These are phyloP conservation scores for Enteromius afrohamiltoni DNA, from an alignment of 2,797 vertebrate genomes.

Conservation along the genomic window DNA sequence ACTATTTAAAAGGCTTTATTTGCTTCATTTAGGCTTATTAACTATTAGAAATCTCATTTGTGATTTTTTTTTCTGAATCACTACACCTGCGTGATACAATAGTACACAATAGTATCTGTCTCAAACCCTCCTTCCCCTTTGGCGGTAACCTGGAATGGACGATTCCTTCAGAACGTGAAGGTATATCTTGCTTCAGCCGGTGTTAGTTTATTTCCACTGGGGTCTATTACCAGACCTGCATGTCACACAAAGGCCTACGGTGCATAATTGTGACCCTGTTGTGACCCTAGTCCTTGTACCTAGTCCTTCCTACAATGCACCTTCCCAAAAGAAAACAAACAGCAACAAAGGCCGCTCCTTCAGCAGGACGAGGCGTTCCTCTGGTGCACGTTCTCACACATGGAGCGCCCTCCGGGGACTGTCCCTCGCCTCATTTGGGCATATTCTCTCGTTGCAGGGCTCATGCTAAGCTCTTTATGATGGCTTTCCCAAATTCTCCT, in stretches of 20 bases:
- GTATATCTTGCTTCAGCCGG: background rate
- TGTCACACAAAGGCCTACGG: constrained; percentile 26
- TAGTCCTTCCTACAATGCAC: background rate
- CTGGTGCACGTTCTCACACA: constrained; percentile 14
- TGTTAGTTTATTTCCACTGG: constrained; percentile 48
- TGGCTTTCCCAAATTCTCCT: constrained; percentile 52
- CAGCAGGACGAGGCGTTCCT: constrained; percentile 21
- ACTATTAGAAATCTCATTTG: background rate
- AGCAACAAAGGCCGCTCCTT: constrained; percentile 24
- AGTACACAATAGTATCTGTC: constrained; percentile 11
- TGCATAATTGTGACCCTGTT: constrained; percentile 17
- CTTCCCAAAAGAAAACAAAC: constrained; percentile 21
- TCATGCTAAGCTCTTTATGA: constrained; percentile 59
- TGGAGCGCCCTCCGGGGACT: constrained; percentile 30
- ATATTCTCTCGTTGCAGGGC: constrained; percentile 53
- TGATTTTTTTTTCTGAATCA: background rate
- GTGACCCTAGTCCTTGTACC: constrained; percentile 32
- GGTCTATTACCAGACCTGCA: constrained; percentile 50
- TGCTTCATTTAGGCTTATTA: background rate
- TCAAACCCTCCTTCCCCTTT: constrained; percentile 26
- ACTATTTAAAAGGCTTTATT: background rate
- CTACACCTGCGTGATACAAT: constrained; percentile 3
- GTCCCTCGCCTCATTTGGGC: constrained; percentile 53
- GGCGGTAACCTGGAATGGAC: constrained; percentile 32
- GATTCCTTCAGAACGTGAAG: constrained; percentile 25